Conservation (phyloP, 2,888 invertebrate genomes). For the Mellilla xanthometata region DNA sequence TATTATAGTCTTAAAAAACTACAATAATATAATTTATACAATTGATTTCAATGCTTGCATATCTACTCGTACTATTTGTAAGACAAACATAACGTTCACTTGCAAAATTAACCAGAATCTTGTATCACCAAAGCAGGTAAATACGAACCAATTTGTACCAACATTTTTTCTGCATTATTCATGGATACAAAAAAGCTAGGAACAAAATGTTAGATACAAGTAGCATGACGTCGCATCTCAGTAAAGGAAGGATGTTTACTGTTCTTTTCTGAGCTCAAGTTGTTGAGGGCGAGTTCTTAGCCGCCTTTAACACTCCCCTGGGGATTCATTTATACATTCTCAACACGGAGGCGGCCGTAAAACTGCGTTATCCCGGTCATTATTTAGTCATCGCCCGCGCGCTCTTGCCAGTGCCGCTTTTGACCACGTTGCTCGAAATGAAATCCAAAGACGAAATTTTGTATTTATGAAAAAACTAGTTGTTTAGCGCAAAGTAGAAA, state of each 20-base stretch:
- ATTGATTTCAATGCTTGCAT: too few species aligned
- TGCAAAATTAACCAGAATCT: too few species aligned
- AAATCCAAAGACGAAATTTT: too few species aligned
- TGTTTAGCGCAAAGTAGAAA: too few species aligned
- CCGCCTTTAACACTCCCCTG: slow-evolving; percentile 80
- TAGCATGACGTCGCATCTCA: slow-evolving; percentile 70
- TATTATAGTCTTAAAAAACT: too few species aligned
- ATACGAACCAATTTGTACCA: too few species aligned
- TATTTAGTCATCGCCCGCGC: slow-evolving; percentile 78
- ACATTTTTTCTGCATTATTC: slow-evolving; percentile 36
- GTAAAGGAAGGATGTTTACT: slow-evolving; percentile 69
- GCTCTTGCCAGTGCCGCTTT: slow-evolving; percentile 9
- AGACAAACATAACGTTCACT: too few species aligned
- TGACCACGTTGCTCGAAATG: too few species aligned
- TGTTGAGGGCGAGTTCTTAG: slow-evolving; percentile 79
- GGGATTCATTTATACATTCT: slow-evolving; percentile 81
- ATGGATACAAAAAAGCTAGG: slow-evolving; percentile 30
- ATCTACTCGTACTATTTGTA: too few species aligned
- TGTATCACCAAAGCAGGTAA: too few species aligned
- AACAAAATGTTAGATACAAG: slow-evolving; percentile 57
- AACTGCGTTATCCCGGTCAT: slow-evolving; percentile 81
- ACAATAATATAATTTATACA: too few species aligned
- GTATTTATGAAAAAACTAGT: too few species aligned
- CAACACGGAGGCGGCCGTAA: slow-evolving; percentile 79
- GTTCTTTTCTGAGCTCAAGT: slow-evolving; percentile 73